These are phyloP conservation scores for Gnathonemus echidnorhynchus DNA, from an alignment of 2,113 vertebrate species.

Conservation along the genomic window DNA sequence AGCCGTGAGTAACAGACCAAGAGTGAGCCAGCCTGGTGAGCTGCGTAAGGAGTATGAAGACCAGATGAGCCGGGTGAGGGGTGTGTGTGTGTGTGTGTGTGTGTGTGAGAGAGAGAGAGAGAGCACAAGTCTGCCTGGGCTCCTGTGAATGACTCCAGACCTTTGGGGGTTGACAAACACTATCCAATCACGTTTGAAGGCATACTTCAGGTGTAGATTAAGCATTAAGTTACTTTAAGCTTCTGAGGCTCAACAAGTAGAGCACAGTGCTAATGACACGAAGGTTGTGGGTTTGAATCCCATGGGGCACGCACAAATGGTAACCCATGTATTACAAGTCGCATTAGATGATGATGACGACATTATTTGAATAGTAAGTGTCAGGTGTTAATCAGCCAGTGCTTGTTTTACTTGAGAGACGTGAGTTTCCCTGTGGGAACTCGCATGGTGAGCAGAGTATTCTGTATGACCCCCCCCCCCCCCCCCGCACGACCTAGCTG, in stretches of 20 bases:
- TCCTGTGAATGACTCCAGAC: not conserved
- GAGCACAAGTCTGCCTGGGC: not conserved
- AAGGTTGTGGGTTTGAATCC: not conserved
- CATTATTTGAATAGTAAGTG: not conserved
- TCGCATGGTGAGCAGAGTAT: not conserved
- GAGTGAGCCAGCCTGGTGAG: slow-evolving; percentile 56
- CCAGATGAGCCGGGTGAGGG: slow-evolving; percentile 48
- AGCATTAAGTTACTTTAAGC: not conserved
- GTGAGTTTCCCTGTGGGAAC: not conserved
- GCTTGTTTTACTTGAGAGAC: not conserved
- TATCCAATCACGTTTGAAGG: not conserved
- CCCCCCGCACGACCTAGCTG: slow-evolving; percentile 52
- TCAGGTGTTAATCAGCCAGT: not conserved
- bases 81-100: not conserved
- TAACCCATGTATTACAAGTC: not conserved
- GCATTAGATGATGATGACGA: not conserved
- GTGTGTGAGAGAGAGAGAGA: too few relatives aligned
- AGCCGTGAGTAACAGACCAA: slow-evolving; percentile 36
- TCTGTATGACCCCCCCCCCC: not conserved
- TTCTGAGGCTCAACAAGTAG: not conserved
- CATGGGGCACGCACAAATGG: not conserved
- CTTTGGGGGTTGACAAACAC: not conserved
- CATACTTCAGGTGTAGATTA: not conserved
- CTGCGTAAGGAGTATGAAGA: slow-evolving; percentile 61
- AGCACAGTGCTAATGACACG: not conserved